phyloP scores from a whole-genome alignment of 2,797 vertebrate species.

The Pachyuromys duprasi region DNA sequence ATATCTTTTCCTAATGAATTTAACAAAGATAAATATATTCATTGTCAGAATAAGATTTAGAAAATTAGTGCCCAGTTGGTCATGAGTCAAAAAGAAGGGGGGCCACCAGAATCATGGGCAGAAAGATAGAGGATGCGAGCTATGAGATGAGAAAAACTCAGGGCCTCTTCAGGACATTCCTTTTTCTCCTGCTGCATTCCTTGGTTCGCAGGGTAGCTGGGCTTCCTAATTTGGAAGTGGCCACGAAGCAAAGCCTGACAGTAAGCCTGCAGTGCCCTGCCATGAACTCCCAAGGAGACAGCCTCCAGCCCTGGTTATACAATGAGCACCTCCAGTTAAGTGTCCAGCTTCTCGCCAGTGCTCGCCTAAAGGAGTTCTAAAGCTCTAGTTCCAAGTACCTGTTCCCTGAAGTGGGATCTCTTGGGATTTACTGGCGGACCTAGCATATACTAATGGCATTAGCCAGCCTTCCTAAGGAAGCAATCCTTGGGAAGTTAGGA shows the following conservation, averaged over 20 bases:
- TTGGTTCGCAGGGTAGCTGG: slow-evolving; percentile 41
- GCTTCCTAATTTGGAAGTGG: slow-evolving; percentile 81
- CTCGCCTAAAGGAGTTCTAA: neutral
- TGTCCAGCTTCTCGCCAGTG: neutral
- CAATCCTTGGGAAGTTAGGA: neutral
- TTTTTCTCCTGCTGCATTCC: slow-evolving; percentile 64
- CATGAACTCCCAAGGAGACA: slow-evolving; percentile 67
- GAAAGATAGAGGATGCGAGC: neutral
- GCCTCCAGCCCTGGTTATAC: neutral
- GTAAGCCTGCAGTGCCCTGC: slow-evolving; percentile 52
- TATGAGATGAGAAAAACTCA: neutral
- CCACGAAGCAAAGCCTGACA: slow-evolving; percentile 66
- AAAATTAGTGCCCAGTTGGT: neutral
- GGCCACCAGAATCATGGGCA: neutral
- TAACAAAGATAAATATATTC: neutral
- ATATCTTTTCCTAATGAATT: slow-evolving; percentile 20
- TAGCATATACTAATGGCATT: neutral
- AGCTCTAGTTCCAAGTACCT: neutral
- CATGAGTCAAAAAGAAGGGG: neutral
- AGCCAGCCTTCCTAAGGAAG: neutral
- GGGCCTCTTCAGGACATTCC: neutral
- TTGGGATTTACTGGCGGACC: neutral
- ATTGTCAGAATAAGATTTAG: neutral
- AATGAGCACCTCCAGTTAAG: slow-evolving; percentile 25
- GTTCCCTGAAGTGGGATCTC: neutral